Evolutionary conservation across 2,888 invertebrate species (phyloP), one percentile per base, ranked within the genome.

Genomic region (Serripes groenlandicus): DNA sequence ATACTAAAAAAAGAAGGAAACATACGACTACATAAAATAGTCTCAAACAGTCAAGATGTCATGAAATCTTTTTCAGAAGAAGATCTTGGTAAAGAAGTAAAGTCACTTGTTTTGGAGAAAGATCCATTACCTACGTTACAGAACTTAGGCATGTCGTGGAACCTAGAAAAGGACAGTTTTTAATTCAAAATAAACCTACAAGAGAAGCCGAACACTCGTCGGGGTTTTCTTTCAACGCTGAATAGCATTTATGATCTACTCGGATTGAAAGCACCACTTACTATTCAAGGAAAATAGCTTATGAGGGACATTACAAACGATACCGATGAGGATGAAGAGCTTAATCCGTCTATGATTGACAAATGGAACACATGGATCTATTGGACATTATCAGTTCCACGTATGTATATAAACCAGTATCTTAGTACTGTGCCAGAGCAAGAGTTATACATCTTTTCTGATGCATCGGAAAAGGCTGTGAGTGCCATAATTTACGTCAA

Each of bases 221-320:
- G 85, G 23, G 88, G 88, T 30, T 32, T 88, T 11, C 49, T 90
- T 28, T 89, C 88, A 4, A 78, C 80, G 7, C 56, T 88, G 11
- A 85, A 89, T 69, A 85, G 86, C 60, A 49, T 87, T 21, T 88
- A 73, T 71, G 88, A 89, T 75, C 86, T 87, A 11, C 23, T 86
- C 1, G 88, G 88, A 28, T 84, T 90, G 42, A 73, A 80, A 21
- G 78, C 84, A 9, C 88, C 86, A 2, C 71, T 90, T 5, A 75
- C 74, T 7, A 70, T 86, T n/a, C 75, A 74, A 66, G 88, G 88
- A 5, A 90, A 88, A 68, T 4, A 82, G 11, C 35, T 88, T 3
- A 56, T 88, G 11, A 64, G 86, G 37, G 75, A 85, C 30, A 34
- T 87, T n/a, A 52, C 85, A 4, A 35, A 54, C 11, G 37, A 75